Conservation (phyloP, 2,888 invertebrate species). For the Drosophila cognata region DNA sequence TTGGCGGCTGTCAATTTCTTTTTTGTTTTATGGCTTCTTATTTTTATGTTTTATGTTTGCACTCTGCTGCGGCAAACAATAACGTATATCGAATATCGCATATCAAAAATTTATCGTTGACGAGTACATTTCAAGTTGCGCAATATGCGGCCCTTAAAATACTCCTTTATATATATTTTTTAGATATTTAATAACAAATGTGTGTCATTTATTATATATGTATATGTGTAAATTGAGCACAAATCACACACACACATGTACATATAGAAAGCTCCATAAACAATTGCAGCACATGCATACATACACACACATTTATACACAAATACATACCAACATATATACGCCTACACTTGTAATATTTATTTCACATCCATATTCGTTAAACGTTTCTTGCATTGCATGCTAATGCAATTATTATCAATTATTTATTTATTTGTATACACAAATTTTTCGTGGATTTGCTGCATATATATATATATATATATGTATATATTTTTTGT, state of each 20-base stretch:
- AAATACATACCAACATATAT: background rate
- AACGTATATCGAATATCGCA: background rate
- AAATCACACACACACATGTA: background rate
- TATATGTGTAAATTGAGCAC: background rate
- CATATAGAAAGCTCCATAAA: background rate
- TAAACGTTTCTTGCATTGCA: background rate
- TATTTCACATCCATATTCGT: background rate
- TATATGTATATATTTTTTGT: background rate
- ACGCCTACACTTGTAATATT: background rate
- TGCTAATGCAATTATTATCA: slow-evolving; percentile 1
- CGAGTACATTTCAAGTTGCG: slow-evolving; percentile 25
- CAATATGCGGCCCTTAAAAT: slow-evolving; percentile 12
- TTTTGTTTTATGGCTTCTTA: background rate
- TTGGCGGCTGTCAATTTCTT: background rate
- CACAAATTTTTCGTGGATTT: background rate
- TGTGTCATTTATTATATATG: background rate
- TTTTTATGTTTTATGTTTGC: background rate
- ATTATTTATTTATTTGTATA: background rate
- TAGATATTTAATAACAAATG: background rate
- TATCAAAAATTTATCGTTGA: background rate
- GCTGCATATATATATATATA: background rate
- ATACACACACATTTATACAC: background rate
- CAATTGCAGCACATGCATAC: background rate
- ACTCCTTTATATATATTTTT: background rate
- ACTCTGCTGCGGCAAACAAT: background rate